Evolutionary conservation across 2,888 invertebrate genomes (phyloP).

Genomic region (Pogonocherus hispidulus): DNA sequence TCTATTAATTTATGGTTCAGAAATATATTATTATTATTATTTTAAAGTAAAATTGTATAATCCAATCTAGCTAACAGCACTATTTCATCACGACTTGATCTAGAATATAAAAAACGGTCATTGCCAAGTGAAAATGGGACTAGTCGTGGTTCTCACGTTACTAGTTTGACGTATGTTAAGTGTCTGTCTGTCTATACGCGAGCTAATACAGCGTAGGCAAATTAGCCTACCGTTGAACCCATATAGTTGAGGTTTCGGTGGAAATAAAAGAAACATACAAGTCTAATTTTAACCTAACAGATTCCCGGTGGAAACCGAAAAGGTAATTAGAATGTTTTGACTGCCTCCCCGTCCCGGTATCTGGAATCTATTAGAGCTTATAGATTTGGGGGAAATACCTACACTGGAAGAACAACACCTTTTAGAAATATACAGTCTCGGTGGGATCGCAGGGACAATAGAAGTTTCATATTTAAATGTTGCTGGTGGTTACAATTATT

Average conservation of each 20-base stretch:
- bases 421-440: no score
- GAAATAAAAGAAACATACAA: constrained; percentile 27
- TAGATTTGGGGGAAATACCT: neutral
- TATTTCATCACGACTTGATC: constrained; percentile 8
- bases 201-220: neutral
- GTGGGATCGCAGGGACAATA: no score
- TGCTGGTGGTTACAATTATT: no score
- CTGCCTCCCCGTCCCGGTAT: neutral
- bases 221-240: constrained; percentile 25
- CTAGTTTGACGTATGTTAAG: constrained; percentile 4
- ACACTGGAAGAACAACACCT: neutral
- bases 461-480: no score
- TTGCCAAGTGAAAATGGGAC: constrained; percentile 23
- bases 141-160: constrained; percentile 23
- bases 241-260: constrained; percentile 15
- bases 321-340: constrained; percentile 27
- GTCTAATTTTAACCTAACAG: constrained; percentile 19
- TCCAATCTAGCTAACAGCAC: neutral
- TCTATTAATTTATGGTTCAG: no score
- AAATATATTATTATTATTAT: no score
- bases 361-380: neutral
- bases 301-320: constrained; percentile 11
- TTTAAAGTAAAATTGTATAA: neutral
- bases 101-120: constrained; percentile 21
- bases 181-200: neutral